Evolutionary conservation across 1,140 invertebrate species (phyloP).

Genomic region (Apis cerana): DNA sequence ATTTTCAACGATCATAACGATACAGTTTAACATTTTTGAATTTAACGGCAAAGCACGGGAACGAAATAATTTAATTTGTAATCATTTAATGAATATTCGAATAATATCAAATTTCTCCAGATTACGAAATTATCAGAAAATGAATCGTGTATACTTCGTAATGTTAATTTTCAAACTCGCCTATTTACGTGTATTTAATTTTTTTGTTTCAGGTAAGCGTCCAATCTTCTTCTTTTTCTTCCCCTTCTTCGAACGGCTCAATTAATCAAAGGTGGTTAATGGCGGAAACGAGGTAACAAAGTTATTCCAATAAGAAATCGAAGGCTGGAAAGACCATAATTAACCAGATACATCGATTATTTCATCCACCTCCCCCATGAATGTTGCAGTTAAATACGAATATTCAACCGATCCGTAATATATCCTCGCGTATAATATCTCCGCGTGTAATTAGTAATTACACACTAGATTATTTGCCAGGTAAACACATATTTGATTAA

Average conservation of each 20-base stretch:
- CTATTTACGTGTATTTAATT: neutral
- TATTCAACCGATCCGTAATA: constrained; percentile 19
- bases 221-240: neutral
- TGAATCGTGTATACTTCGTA: too few species aligned
- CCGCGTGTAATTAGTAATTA: constrained; percentile 56
- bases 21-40: too few species aligned
- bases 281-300: neutral
- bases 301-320: neutral
- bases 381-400: constrained; percentile 13
- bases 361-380: neutral
- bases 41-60: too few species aligned
- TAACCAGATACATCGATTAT: neutral
- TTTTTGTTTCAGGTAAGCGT: constrained; percentile 61
- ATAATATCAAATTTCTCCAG: too few species aligned
- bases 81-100: too few species aligned
- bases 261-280: too few species aligned
- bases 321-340: neutral
- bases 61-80: too few species aligned
- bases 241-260: neutral
- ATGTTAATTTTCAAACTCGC: too few species aligned
- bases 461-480: constrained; percentile 51
- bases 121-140: too few species aligned
- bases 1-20: too few species aligned
- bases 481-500: constrained; percentile 60
- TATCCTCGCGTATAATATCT: constrained; percentile 37